These are phyloP conservation scores for Rhinogobio ventralis DNA, from an alignment of 2,797 vertebrate genomes.

Conservation along the genomic window DNA sequence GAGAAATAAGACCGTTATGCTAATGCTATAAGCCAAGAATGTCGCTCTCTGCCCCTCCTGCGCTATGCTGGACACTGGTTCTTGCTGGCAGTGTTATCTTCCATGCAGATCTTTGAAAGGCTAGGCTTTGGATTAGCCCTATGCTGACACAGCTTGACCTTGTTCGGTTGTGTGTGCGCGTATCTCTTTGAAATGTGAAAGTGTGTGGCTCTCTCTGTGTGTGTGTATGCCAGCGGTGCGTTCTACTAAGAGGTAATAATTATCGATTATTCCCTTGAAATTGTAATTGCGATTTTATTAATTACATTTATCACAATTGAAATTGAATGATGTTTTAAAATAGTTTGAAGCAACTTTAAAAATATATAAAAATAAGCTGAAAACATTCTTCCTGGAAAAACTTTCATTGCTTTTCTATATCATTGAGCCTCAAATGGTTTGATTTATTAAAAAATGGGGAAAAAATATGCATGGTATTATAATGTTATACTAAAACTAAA, in stretches of 20 bases:
- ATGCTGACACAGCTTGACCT: slow-evolving; percentile 60
- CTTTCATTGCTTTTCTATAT: too few species aligned
- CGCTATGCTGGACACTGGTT: slow-evolving; percentile 55
- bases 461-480: too few species aligned
- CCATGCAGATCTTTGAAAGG: slow-evolving; percentile 35
- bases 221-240: not conserved
- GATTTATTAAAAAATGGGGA: too few species aligned
- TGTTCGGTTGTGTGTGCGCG: slow-evolving; percentile 58
- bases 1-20: slow-evolving; percentile 35
- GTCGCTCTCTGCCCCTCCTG: slow-evolving; percentile 25
- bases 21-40: slow-evolving; percentile 23
- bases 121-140: slow-evolving; percentile 52
- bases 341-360: too few species aligned
- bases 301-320: too few species aligned
- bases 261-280: too few species aligned
- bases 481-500: too few species aligned
- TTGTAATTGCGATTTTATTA: too few species aligned
- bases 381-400: too few species aligned
- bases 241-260: not conserved
- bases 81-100: slow-evolving; percentile 42
- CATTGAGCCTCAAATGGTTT: too few species aligned
- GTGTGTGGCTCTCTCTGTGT: not conserved
- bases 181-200: not conserved
- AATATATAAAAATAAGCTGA: too few species aligned
- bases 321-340: too few species aligned